These are phyloP conservation scores for Urocolius indicus DNA, from an alignment of 2,113 vertebrate species.

Conservation along the genomic window DNA sequence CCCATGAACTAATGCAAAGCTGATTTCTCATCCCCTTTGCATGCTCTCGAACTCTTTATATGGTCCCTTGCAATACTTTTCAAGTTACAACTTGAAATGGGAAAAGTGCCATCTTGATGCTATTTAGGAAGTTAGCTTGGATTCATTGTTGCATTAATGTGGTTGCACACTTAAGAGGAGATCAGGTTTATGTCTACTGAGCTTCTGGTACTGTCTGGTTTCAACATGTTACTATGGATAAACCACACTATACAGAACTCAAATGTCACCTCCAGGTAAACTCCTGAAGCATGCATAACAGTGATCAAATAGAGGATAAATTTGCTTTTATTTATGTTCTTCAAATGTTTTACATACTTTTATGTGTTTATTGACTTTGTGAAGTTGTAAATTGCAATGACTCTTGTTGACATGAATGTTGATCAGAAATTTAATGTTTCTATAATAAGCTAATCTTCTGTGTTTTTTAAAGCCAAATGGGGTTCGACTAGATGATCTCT, in stretches of 20 bases:
- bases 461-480: background rate
- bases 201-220: background rate
- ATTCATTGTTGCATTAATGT: background rate
- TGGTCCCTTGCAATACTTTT: background rate
- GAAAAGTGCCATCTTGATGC: background rate
- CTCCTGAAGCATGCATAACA: background rate
- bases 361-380: background rate
- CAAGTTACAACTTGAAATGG: background rate
- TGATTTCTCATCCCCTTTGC: background rate
- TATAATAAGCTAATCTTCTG: background rate
- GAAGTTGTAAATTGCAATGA: background rate
- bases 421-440: background rate
- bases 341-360: background rate
- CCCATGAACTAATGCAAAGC: background rate
- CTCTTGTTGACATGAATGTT: background rate
- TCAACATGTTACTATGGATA: rapidly evolving
- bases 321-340: background rate
- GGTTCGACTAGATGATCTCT: too few species aligned
- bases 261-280: background rate
- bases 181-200: background rate
- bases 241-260: background rate
- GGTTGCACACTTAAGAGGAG: background rate
- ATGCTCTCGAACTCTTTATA: background rate
- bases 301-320: background rate
- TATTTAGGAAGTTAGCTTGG: background rate